phyloP scores from a whole-genome alignment of 2,797 vertebrate genomes.

The Alectoris magna region DNA sequence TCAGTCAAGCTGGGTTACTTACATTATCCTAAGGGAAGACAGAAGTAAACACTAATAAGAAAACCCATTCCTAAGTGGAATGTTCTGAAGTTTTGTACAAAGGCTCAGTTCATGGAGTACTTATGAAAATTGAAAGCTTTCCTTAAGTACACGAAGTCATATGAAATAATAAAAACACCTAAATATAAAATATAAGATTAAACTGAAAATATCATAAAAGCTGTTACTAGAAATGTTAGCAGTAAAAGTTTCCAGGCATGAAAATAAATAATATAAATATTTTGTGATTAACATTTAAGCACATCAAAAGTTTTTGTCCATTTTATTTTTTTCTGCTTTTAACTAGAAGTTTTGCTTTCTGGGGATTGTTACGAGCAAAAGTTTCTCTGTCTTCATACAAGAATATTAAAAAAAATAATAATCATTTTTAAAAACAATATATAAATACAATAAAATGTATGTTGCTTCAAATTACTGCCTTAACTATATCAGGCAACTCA shows the following conservation, averaged over 20 bases:
- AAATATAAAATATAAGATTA: neutral
- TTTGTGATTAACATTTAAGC: neutral
- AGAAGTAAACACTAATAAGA: slow-evolving; percentile 29
- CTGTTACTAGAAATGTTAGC: neutral
- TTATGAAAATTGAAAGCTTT: neutral
- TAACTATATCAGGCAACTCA: neutral
- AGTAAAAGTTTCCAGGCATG: neutral
- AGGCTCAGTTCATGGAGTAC: neutral
- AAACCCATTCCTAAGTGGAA: slow-evolving; percentile 1
- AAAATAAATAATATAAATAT: neutral
- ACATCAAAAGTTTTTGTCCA: neutral
- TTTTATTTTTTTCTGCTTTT: neutral
- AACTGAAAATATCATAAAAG: neutral
- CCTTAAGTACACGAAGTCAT: neutral
- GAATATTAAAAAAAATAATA: neutral
- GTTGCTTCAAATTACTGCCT: neutral
- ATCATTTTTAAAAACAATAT: neutral
- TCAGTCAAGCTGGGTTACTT: neutral
- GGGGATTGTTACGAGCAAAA: neutral
- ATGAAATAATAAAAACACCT: neutral
- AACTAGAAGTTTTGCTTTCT: neutral
- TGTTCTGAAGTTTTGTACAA: neutral
- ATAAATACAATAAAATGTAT: neutral
- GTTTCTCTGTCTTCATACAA: neutral
- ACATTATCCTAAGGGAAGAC: neutral